These are phyloP conservation scores for Tinea semifulvella DNA, from an alignment of 2,888 invertebrate genomes.

Conservation along the genomic window DNA sequence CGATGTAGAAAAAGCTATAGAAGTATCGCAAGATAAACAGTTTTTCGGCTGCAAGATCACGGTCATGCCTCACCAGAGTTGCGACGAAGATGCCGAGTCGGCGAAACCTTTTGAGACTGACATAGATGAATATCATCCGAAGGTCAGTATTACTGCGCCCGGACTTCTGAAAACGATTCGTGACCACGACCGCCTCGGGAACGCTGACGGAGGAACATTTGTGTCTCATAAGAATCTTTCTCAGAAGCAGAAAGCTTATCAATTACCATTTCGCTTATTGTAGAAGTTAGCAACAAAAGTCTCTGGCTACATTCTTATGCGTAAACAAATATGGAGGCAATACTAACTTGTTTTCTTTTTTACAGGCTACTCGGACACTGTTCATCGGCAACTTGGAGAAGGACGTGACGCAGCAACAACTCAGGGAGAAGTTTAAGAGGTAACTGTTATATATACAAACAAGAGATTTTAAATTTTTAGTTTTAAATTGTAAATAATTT, in stretches of 20 bases:
- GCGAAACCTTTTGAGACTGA: slow-evolving; percentile 93
- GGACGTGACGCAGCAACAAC: slow-evolving; percentile 88
- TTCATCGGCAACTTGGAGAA: slow-evolving; percentile 97
- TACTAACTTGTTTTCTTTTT: slow-evolving; percentile 18
- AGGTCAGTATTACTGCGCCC: slow-evolving; percentile 61
- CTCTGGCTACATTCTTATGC: slow-evolving; percentile 5
- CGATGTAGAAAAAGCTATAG: slow-evolving; percentile 95
- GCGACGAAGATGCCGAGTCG: slow-evolving; percentile 86
- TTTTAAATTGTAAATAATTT: no score
- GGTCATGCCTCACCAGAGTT: slow-evolving; percentile 92
- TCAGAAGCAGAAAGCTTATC: no score
- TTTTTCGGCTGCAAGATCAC: slow-evolving; percentile 98
- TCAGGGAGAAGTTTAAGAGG: slow-evolving; percentile 87
- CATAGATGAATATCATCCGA: slow-evolving; percentile 96
- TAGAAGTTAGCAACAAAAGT: slow-evolving; percentile 4
- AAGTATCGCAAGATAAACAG: slow-evolving; percentile 94
- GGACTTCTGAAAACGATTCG: no score
- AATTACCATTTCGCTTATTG: no score
- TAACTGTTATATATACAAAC: no score
- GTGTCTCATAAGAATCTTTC: no score
- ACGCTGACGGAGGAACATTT: no score
- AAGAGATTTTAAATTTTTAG: no score
- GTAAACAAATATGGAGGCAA: background rate
- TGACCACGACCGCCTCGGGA: no score
- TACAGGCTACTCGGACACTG: slow-evolving; percentile 87